Evolutionary conservation across 2,797 vertebrate species (phyloP).

Genomic region (Paramormyrops hopkinsi): DNA sequence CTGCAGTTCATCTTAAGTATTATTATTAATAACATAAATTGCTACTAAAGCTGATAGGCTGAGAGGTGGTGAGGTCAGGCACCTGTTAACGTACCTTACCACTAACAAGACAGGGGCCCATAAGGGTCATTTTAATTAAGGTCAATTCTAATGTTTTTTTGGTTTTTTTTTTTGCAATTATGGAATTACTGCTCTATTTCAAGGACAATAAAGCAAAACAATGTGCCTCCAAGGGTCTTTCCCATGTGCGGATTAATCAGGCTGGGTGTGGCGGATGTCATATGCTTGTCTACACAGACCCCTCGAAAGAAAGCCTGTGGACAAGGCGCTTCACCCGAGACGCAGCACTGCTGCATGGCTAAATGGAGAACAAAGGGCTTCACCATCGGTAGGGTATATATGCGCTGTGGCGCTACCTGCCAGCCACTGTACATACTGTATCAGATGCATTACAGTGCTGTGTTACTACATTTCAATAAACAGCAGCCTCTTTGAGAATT

Average conservation of each 20-base stretch:
- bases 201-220: neutral
- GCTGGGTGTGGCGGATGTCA: neutral
- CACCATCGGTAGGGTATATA: neutral
- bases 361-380: neutral
- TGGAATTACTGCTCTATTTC: neutral
- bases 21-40: neutral
- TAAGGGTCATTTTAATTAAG: neutral
- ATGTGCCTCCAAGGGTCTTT: slow-evolving; percentile 14
- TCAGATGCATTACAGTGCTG: neutral
- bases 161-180: neutral
- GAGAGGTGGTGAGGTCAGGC: neutral
- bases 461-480: neutral
- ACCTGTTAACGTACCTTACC: neutral
- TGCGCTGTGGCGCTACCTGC: neutral
- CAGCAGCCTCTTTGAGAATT: neutral
- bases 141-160: slow-evolving; percentile 24
- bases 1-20: neutral
- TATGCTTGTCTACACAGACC: neutral
- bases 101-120: neutral
- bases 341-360: neutral
- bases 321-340: neutral
- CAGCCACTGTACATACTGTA: neutral
- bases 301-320: neutral
- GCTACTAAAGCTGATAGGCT: neutral
- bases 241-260: slow-evolving; percentile 55